Evolutionary conservation across 35 echinoderm and acorn worm species (phyloP), one percentile per base, ranked within the genome.

Genomic region (Acanthaster planci): DNA sequence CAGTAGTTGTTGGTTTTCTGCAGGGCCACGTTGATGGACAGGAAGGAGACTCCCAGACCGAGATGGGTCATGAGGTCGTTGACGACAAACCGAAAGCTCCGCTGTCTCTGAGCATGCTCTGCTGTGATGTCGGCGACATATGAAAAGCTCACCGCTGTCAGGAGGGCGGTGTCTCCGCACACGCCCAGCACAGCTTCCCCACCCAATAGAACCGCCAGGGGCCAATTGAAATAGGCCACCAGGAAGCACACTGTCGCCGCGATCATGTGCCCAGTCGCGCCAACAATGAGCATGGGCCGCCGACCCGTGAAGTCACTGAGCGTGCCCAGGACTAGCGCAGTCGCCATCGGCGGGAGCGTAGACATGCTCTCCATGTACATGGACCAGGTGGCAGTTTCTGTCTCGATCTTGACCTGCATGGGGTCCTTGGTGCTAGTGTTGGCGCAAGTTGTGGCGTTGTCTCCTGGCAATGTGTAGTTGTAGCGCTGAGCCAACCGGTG

Each of bases 251-350:
- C 34, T 36, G 26, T 14, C 4, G 64, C 14, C 0, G 64, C 64
- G 8, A 34, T 8, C 8, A 72, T 29, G 64, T 72, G 26, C n/a
- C 64, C 64, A 29, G 30, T 26, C 34, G 64, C 7, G 10, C 64
- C 34, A 8, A 72, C 34, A 9, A 72, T 72, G 14, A 72, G 7
- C 64, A 35, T 35, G 7, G 64, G 64, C 34, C 26, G 23, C 26
- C 64, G 64, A 72, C 64, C 64, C 8, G 30, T 29, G 64, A 72
- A 72, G 30, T 72, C 64, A 9, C 64, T 72, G 10, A 72, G 18
- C 30, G 64, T 72, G 12, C 26, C 34, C 26, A 72, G 23, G 2
- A 72, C 0, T 0, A 72, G 34, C 14, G 64, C 64, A 8, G 19
- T 14, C 14, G 64, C 64, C 34, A 72, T 72, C 14, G 64, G 64